Percentiles rank a stretch among this genome's conserved stretches.
phyloP scores from a whole-genome alignment of 2,113 vertebrate species.

The Gavialis gangeticus region DNA sequence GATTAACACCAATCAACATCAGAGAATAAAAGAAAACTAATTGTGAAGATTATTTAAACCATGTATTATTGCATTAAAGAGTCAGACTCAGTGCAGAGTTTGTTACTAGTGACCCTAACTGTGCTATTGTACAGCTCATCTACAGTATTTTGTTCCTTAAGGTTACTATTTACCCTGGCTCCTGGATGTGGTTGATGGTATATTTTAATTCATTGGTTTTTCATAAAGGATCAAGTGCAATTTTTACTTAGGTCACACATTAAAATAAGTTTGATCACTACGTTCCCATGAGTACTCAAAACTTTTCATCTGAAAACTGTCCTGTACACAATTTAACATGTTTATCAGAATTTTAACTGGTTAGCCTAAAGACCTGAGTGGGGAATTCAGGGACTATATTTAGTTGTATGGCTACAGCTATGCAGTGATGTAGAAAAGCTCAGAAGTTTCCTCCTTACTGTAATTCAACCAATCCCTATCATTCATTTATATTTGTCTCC shows the following conservation, averaged over 20 bases:
- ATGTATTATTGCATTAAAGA: neutral
- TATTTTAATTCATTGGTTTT: neutral
- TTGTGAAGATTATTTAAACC: neutral
- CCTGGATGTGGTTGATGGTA: neutral
- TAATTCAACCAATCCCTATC: constrained; percentile 25
- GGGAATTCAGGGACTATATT: neutral
- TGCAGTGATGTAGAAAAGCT: neutral
- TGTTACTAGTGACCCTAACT: neutral
- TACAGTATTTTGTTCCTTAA: neutral
- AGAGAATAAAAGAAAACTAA: neutral
- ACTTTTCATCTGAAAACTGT: neutral
- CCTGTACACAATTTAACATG: neutral
- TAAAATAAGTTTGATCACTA: neutral
- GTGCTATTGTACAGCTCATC: neutral
- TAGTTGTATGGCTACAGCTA: neutral
- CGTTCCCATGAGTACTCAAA: neutral
- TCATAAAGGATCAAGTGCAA: neutral
- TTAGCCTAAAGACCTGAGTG: constrained; percentile 21
- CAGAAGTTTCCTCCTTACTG: neutral
- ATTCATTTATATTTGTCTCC: neutral
- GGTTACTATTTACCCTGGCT: neutral
- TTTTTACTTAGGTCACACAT: neutral
- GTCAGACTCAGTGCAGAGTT: neutral
- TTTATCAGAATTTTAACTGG: neutral
- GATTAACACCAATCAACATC: neutral